These are phyloP conservation scores for Pseudopipra pipra DNA, from an alignment of 2,113 vertebrate genomes.

Conservation along the genomic window DNA sequence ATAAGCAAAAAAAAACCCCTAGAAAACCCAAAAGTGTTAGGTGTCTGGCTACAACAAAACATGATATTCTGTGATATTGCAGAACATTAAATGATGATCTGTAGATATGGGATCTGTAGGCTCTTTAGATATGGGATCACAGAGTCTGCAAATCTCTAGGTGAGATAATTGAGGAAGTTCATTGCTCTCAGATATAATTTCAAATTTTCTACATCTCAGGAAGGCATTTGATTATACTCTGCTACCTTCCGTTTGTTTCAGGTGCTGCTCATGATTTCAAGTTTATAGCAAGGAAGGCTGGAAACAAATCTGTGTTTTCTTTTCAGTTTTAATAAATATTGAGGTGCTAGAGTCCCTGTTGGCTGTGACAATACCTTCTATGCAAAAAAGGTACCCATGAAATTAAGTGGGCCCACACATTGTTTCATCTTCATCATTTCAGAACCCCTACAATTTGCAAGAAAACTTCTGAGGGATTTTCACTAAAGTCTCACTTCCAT, in stretches of 20 bases:
- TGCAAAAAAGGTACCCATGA: background rate
- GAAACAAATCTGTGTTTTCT: slow-evolving; percentile 1
- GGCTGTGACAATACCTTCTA: background rate
- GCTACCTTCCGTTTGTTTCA: background rate
- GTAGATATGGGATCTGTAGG: background rate
- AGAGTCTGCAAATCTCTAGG: background rate
- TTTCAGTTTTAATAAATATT: background rate
- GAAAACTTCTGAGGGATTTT: background rate
- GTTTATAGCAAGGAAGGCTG: slow-evolving; percentile 4
- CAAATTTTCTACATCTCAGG: background rate
- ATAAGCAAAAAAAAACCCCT: background rate
- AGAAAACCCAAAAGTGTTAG: background rate
- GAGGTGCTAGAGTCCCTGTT: background rate
- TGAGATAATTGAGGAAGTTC: background rate
- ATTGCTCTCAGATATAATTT: background rate
- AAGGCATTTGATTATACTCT: slow-evolving; percentile 22
- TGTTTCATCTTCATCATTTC: background rate
- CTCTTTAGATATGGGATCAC: background rate
- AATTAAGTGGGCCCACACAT: background rate
- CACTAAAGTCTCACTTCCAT: background rate
- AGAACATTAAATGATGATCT: background rate
- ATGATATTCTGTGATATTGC: background rate
- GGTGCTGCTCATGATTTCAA: background rate
- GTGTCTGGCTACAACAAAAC: background rate
- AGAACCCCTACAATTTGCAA: background rate